Evolutionary conservation across 1,140 invertebrate species (phyloP).

Genomic region (Cydia strobilella): DNA sequence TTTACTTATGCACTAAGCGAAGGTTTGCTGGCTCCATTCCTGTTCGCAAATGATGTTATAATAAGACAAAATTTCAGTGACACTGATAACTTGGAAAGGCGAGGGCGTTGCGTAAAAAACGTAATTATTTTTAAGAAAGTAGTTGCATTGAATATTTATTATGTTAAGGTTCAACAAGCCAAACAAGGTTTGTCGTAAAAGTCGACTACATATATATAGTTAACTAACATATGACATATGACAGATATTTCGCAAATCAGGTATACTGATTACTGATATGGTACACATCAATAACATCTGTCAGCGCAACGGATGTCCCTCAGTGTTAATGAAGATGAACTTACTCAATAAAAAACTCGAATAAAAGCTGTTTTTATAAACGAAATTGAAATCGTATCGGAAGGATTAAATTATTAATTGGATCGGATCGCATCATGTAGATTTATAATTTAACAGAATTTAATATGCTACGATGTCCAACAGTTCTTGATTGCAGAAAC

Average conservation of each 20-base stretch:
- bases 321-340: slow-evolving; percentile 48
- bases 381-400: slow-evolving; percentile 63
- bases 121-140: slow-evolving; percentile 4
- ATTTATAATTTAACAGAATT: slow-evolving; percentile 60
- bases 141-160: slow-evolving; percentile 8
- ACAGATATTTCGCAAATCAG: background rate
- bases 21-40: background rate
- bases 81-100: background rate
- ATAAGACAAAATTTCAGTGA: slow-evolving; percentile 7
- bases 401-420: slow-evolving; percentile 72
- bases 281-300: background rate
- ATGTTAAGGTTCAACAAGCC: slow-evolving; percentile 13
- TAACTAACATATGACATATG: background rate
- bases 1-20: slow-evolving; percentile 10
- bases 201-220: background rate
- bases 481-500: slow-evolving; percentile 46
- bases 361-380: slow-evolving; percentile 61
- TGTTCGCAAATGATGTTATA: slow-evolving; percentile 7
- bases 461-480: slow-evolving; percentile 48
- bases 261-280: background rate
- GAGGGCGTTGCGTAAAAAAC: slow-evolving; percentile 11
- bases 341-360: slow-evolving; percentile 43
- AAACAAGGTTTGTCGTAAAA: background rate
- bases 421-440: slow-evolving; percentile 63
- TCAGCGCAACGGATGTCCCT: background rate